phyloP scores from a whole-genome alignment of 2,888 invertebrate genomes.

The Drosophila kanekoi region DNA sequence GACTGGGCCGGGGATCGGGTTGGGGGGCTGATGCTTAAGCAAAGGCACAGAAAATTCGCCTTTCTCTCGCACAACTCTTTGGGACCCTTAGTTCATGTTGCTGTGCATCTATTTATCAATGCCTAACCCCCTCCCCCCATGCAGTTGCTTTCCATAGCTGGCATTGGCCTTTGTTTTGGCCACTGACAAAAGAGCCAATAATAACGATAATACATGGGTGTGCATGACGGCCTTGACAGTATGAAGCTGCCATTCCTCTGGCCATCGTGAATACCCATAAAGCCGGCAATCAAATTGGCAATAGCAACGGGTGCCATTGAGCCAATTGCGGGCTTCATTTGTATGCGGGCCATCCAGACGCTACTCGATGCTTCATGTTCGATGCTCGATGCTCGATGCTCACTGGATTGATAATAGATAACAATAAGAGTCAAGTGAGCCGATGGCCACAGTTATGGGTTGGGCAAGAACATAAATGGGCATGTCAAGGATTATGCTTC shows the following conservation, averaged over 20 bases:
- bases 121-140: background rate
- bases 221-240: conserved; percentile 18
- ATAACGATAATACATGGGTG: conserved; percentile 29
- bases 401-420: conserved; percentile 37
- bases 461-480: conserved; percentile 11
- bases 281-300: conserved; percentile 31
- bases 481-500: conserved; percentile 27
- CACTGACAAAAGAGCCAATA: conserved; percentile 30
- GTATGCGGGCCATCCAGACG: conserved; percentile 43
- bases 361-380: conserved; percentile 5
- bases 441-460: conserved; percentile 19
- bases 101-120: conserved; percentile 40
- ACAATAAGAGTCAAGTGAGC: conserved; percentile 22
- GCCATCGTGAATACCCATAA: conserved; percentile 15
- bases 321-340: conserved; percentile 23
- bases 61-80: conserved; percentile 17
- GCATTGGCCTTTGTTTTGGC: conserved; percentile 37
- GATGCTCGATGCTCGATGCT: conserved; percentile 14
- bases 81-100: conserved; percentile 2
- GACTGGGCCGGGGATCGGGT: background rate
- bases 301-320: conserved; percentile 20
- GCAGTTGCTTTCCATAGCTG: conserved; percentile 12
- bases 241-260: background rate
- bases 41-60: conserved; percentile 11
- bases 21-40: background rate